Evolutionary conservation across 2,888 invertebrate genomes (phyloP).

Genomic region (Adela reaumurella): DNA sequence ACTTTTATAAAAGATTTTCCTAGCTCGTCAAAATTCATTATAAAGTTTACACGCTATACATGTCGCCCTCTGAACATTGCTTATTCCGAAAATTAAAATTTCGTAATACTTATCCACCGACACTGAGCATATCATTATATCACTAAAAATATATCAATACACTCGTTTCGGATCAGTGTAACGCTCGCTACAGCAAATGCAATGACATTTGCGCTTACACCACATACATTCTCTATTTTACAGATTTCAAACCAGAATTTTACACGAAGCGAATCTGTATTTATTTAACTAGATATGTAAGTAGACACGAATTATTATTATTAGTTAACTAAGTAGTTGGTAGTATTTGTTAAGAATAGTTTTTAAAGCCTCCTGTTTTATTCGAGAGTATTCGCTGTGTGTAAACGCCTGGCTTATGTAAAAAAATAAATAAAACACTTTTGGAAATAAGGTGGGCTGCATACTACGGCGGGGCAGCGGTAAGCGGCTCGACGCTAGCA

Average conservation of each 20-base stretch:
- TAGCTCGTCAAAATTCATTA: too few relatives aligned
- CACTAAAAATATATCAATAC: background rate
- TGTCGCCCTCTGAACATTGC: background rate
- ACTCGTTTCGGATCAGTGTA: background rate
- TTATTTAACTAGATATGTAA: too few relatives aligned
- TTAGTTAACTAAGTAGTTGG: too few relatives aligned
- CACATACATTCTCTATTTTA: background rate
- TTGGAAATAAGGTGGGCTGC: slow-evolving; percentile 41
- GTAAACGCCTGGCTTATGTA: background rate
- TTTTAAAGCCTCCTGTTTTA: too few relatives aligned
- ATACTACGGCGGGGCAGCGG: slow-evolving; percentile 27
- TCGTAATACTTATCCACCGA: background rate
- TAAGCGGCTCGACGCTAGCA: too few relatives aligned
- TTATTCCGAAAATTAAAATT: background rate
- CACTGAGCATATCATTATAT: background rate
- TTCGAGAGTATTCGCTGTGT: too few relatives aligned
- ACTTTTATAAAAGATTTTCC: too few relatives aligned
- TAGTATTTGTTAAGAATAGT: too few relatives aligned
- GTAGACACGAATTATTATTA: too few relatives aligned
- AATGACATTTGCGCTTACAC: background rate
- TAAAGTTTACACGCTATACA: too few relatives aligned
- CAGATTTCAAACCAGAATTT: background rate
- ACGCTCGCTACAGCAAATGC: background rate
- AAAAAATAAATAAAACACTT: background rate
- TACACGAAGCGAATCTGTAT: background rate